A percentile compares a stretch with the other conserved stretches of the same genome.
These are phyloP conservation scores for Pocillopora meandrina DNA, from an alignment of 92 coral and sea anemone genomes.

Conservation along the genomic window DNA sequence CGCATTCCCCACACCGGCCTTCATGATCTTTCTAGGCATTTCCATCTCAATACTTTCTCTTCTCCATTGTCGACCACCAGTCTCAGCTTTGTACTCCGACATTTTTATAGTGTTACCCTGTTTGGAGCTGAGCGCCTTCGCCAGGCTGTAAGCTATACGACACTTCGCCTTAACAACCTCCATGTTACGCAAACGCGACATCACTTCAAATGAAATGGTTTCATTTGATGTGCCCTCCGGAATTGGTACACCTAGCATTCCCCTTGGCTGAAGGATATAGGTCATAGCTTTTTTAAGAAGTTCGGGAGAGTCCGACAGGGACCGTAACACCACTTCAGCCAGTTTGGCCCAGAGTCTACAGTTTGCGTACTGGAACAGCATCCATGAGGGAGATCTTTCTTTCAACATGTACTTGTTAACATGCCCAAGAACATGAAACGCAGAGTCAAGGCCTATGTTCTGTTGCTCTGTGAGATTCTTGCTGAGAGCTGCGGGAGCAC, in stretches of 20 bases:
- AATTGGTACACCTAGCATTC: conserved; percentile 38
- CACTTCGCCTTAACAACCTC: conserved; percentile 35
- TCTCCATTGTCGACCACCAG: not conserved
- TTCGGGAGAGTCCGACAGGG: conserved; percentile 47
- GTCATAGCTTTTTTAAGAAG: conserved; percentile 58
- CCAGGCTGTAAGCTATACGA: conserved; percentile 58
- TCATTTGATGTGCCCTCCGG: not conserved
- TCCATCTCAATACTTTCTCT: conserved; percentile 13
- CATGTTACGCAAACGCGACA: conserved; percentile 16
- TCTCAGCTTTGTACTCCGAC: conserved; percentile 5
- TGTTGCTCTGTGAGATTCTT: conserved; percentile 30
- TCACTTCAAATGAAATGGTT: not conserved
- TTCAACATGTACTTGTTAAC: conserved; percentile 18
- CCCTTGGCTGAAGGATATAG: conserved; percentile 22
- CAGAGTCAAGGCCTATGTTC: conserved; percentile 41
- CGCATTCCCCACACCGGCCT: conserved; percentile 41
- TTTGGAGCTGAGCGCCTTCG: conserved; percentile 45
- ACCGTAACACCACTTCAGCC: conserved; percentile 68
- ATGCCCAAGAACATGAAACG: conserved; percentile 38
- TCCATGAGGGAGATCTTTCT: conserved; percentile 39
- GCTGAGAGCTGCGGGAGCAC: conserved; percentile 31
- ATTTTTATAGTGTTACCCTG: conserved; percentile 8
- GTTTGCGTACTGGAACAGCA: conserved; percentile 65
- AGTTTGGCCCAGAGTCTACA: conserved; percentile 82
- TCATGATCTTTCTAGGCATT: conserved; percentile 37